Percentiles rank a stretch among this genome's conserved stretches.
Evolutionary conservation across 2,113 vertebrate species (phyloP).

Genomic region (Maccullochella peelii): DNA sequence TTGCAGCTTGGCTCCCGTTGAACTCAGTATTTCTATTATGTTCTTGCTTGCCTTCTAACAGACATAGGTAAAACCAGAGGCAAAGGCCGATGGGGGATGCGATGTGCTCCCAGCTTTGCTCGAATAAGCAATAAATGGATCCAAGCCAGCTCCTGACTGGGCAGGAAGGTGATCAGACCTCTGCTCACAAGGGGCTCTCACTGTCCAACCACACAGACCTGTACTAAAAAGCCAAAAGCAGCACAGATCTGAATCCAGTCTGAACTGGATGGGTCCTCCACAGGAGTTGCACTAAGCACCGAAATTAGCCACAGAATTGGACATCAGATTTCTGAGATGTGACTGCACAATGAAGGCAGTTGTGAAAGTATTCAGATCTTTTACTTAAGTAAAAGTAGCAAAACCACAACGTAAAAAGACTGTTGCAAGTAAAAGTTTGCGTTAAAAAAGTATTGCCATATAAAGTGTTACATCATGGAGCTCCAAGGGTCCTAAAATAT

Average conservation of each 20-base stretch:
- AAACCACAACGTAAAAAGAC: not conserved
- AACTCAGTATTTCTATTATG: not conserved
- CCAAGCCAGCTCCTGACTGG: not conserved
- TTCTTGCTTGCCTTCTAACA: not conserved
- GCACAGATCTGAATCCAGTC: not conserved
- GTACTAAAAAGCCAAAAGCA: not conserved
- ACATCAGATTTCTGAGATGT: not conserved
- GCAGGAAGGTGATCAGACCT: slow-evolving; percentile 2
- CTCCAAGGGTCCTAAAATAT: not conserved
- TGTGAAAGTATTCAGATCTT: not conserved
- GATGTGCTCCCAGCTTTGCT: not conserved
- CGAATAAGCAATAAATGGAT: slow-evolving; percentile 11
- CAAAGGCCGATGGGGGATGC: not conserved
- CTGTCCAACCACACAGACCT: not conserved
- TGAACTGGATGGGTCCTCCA: not conserved
- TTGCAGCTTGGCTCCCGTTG: too few species aligned
- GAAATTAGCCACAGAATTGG: not conserved
- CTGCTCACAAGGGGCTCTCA: not conserved
- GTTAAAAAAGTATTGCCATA: not conserved
- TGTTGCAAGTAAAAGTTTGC: not conserved
- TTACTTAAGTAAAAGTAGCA: not conserved
- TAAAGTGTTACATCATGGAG: not conserved
- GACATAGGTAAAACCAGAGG: not conserved
- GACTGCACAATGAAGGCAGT: not conserved
- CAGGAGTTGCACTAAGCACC: not conserved